These are phyloP conservation scores for Macroramphosus scolopax DNA, from an alignment of 2,797 vertebrate genomes.

Conservation along the genomic window DNA sequence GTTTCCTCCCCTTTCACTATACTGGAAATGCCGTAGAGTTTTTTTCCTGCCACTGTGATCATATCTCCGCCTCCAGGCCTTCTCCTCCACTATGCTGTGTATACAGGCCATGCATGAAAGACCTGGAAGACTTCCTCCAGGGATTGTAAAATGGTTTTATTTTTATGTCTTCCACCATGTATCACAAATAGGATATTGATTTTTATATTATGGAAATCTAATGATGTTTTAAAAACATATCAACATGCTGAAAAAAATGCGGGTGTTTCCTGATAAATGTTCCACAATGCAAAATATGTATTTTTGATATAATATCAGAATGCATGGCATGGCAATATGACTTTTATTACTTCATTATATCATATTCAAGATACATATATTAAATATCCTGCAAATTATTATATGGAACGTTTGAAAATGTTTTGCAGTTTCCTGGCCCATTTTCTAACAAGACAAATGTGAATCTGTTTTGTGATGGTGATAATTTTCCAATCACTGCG, in stretches of 20 bases:
- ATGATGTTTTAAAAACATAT: constrained; percentile 2
- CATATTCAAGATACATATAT: too few species aligned
- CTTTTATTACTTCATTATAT: too few species aligned
- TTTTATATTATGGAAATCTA: constrained; percentile 9
- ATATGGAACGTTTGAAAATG: constrained; percentile 24
- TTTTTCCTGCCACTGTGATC: constrained; percentile 19
- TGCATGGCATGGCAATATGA: neutral
- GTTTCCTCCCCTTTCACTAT: constrained; percentile 41
- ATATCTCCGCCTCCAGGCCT: constrained; percentile 45
- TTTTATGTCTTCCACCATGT: constrained; percentile 6
- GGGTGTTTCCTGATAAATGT: too few species aligned
- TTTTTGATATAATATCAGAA: too few species aligned
- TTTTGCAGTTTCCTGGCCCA: constrained; percentile 14
- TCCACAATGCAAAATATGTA: too few species aligned
- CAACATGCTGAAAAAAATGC: constrained; percentile 7
- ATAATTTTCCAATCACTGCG: constrained; percentile 57
- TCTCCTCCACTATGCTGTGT: constrained; percentile 22
- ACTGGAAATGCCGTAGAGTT: constrained; percentile 38
- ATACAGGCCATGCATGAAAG: constrained; percentile 33
- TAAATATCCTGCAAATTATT: too few species aligned
- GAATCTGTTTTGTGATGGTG: constrained; percentile 28
- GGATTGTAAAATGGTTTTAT: constrained; percentile 25
- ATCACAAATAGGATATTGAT: constrained; percentile 24
- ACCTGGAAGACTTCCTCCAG: constrained; percentile 19
- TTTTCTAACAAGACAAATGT: constrained; percentile 17